phyloP scores from a whole-genome alignment of 2,113 vertebrate species.

The Neogale vison region DNA sequence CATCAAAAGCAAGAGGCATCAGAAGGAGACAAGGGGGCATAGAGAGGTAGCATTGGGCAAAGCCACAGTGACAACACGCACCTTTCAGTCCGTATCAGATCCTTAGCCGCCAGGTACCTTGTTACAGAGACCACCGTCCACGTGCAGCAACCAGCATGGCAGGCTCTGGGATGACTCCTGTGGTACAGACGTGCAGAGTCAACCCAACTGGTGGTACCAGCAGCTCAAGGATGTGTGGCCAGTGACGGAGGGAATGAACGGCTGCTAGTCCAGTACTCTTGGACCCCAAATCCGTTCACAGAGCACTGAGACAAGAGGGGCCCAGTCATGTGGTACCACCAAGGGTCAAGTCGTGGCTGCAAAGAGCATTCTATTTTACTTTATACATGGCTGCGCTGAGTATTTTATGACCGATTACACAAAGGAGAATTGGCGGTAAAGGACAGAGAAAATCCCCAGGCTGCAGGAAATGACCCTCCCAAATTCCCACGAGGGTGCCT shows the following conservation, averaged over 20 bases:
- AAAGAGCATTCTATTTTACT: background rate
- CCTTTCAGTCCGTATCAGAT: accelerated
- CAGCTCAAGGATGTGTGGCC: too few relatives aligned
- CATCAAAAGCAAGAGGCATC: background rate
- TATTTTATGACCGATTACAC: background rate
- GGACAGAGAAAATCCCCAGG: background rate
- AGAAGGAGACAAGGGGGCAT: background rate
- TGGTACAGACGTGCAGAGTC: background rate
- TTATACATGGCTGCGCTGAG: background rate
- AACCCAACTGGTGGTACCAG: background rate
- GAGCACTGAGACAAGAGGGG: background rate
- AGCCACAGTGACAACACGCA: background rate
- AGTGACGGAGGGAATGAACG: too few relatives aligned
- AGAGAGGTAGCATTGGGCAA: accelerated
- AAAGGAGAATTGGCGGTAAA: background rate
- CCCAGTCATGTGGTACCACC: accelerated
- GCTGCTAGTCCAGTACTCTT: background rate
- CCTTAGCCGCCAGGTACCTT: accelerated
- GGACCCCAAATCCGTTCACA: accelerated
- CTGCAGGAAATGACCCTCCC: too few relatives aligned
- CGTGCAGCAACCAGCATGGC: background rate
- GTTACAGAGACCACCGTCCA: too few relatives aligned
- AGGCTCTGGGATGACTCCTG: background rate
- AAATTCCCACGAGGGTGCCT: background rate
- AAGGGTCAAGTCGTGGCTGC: accelerated